Evolutionary conservation across 2,797 vertebrate genomes (phyloP).

Genomic region (Anguilla obscura): DNA sequence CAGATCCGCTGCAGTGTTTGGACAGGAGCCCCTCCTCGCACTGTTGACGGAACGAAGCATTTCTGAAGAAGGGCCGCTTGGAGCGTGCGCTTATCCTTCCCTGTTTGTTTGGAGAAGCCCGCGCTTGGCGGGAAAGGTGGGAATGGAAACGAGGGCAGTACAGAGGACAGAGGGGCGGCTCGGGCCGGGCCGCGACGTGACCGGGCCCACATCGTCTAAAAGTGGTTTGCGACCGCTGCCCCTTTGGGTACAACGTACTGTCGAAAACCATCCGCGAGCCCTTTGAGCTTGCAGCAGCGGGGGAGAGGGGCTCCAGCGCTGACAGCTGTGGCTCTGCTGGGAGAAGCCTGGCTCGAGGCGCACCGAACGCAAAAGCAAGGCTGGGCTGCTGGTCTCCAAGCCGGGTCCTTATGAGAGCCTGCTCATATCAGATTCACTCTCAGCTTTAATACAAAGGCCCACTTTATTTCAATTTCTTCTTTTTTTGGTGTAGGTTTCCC

Average conservation of each 20-base stretch:
- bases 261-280: slow-evolving; percentile 38
- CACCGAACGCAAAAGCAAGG: neutral
- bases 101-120: slow-evolving; percentile 76
- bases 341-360: neutral
- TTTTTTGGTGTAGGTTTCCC: neutral
- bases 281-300: slow-evolving; percentile 52
- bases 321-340: slow-evolving; percentile 39
- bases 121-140: neutral
- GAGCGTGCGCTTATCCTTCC: slow-evolving; percentile 71
- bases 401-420: neutral
- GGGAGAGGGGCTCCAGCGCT: slow-evolving; percentile 37
- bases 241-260: slow-evolving; percentile 50
- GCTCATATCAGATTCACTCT: neutral
- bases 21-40: slow-evolving; percentile 59
- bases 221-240: slow-evolving; percentile 48
- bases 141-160: slow-evolving; percentile 51
- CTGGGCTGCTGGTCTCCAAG: neutral
- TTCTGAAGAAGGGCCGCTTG: slow-evolving; percentile 47
- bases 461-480: neutral
- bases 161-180: slow-evolving; percentile 44
- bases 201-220: slow-evolving; percentile 53
- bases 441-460: neutral
- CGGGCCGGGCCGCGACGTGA: slow-evolving; percentile 47
- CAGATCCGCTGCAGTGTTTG: neutral
- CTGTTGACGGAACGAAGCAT: slow-evolving; percentile 68